phyloP scores from a whole-genome alignment of 1,140 invertebrate genomes.

The Coptotermes formosanus region DNA sequence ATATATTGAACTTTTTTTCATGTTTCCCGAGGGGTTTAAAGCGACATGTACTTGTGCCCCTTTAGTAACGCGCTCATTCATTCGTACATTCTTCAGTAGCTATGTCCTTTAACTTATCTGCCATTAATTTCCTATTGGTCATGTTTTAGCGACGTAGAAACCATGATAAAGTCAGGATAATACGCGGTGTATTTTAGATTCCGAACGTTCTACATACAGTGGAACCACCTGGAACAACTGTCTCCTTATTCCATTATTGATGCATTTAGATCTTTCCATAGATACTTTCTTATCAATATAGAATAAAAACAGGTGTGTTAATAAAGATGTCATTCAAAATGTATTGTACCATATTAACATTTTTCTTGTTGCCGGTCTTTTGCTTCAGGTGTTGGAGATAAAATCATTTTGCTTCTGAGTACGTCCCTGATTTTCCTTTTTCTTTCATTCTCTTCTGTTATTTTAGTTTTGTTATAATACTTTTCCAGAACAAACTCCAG shows the following conservation, averaged over 20 bases:
- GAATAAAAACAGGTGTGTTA: background rate
- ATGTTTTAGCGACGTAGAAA: background rate
- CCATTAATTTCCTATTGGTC: slow-evolving; percentile 19
- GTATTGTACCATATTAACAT: background rate
- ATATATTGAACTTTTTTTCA: background rate
- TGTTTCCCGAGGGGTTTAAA: background rate
- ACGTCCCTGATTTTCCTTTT: too few relatives aligned
- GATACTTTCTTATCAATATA: background rate
- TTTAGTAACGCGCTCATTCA: background rate
- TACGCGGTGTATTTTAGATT: background rate
- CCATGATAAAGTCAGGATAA: background rate
- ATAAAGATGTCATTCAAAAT: background rate
- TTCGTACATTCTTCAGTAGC: background rate
- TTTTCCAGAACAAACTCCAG: too few relatives aligned
- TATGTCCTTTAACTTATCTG: slow-evolving; percentile 16
- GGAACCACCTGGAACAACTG: too few relatives aligned
- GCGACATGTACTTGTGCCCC: background rate
- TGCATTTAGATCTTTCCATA: background rate
- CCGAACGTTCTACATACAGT: too few relatives aligned
- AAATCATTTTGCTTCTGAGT: too few relatives aligned
- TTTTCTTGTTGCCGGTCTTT: background rate
- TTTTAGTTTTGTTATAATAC: too few relatives aligned
- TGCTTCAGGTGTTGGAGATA: background rate
- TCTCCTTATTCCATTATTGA: too few relatives aligned
- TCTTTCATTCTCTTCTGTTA: too few relatives aligned